A percentile compares a stretch with the other conserved stretches of the same genome.
These are phyloP conservation scores for Dromiciops gliroides DNA, from an alignment of 2,113 vertebrate species.

Conservation along the genomic window DNA sequence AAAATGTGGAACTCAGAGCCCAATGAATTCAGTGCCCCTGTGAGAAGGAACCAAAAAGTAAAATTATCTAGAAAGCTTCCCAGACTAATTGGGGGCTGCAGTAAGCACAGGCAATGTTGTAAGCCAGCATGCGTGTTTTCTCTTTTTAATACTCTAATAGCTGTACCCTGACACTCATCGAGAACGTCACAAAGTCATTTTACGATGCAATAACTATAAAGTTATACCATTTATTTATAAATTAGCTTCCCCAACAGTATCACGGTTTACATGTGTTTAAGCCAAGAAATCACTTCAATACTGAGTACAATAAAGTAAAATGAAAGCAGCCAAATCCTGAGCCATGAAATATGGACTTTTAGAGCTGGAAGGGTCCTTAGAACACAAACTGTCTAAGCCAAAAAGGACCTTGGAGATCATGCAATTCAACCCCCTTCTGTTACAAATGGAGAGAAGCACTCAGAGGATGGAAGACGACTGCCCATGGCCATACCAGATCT, in stretches of 20 bases:
- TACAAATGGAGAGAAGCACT: background rate
- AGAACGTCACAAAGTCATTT: background rate
- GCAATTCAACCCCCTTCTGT: accelerated
- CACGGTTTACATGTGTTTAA: background rate
- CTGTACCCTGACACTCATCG: background rate
- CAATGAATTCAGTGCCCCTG: background rate
- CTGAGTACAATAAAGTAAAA: accelerated
- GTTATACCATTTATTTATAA: accelerated
- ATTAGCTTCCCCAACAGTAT: background rate
- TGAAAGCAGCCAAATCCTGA: too few relatives aligned
- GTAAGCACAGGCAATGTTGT: background rate
- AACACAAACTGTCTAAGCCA: background rate
- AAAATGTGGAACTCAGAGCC: background rate
- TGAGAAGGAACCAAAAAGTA: background rate
- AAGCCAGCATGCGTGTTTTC: background rate
- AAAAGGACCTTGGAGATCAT: background rate
- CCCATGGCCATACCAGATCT: background rate
- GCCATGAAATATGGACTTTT: background rate
- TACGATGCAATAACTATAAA: accelerated
- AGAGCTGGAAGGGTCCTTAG: background rate
- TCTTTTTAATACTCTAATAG: background rate
- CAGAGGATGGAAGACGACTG: accelerated
- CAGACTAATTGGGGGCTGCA: too few relatives aligned
- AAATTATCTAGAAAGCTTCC: background rate
- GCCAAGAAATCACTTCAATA: background rate